Conservation (phyloP, 2,113 vertebrate species). For the Himantopus leucocephalus region DNA sequence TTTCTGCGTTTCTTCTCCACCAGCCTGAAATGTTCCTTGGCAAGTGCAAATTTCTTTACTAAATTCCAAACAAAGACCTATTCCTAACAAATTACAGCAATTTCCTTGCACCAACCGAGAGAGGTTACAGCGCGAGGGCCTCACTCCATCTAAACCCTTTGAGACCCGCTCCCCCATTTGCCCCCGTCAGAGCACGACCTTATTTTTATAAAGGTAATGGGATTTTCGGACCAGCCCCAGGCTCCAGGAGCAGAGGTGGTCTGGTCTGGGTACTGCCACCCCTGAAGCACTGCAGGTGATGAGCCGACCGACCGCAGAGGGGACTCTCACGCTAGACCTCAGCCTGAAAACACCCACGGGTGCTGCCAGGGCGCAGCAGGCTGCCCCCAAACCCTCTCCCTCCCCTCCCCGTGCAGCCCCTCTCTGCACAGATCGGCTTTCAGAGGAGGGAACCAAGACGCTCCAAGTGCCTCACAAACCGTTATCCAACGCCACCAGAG, state of each 20-base stretch:
- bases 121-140: not conserved
- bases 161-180: not conserved
- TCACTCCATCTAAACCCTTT: not conserved
- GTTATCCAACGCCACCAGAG: no score
- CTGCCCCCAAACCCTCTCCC: not conserved
- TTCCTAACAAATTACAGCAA: not conserved
- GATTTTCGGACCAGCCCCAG: not conserved
- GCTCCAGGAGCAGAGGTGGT: not conserved
- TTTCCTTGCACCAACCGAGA: not conserved
- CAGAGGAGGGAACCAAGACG: not conserved
- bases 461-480: not conserved
- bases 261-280: not conserved
- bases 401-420: not conserved
- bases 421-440: not conserved
- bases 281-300: not conserved
- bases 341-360: not conserved
- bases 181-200: not conserved
- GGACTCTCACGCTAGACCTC: not conserved
- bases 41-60: not conserved
- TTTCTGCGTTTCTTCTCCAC: not conserved
- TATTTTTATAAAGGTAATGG: not conserved
- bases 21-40: not conserved
- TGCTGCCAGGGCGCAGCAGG: not conserved
- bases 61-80: not conserved
- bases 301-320: accelerated